Evolutionary conservation across 2,113 vertebrate species (phyloP).

Genomic region (Dunckerocampus dactyliophorus): DNA sequence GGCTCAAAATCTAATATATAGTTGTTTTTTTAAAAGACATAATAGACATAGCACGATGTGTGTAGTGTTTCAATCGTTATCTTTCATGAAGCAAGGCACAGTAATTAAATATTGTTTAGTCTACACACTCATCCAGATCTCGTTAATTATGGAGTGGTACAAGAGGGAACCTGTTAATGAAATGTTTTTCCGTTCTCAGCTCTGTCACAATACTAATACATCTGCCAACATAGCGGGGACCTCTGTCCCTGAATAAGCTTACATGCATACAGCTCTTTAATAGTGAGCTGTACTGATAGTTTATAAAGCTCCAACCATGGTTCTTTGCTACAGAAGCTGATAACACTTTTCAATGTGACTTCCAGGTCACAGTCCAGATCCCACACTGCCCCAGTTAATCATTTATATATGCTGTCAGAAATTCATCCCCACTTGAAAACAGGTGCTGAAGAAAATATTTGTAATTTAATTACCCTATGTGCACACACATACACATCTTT

Average conservation of each 20-base stretch:
- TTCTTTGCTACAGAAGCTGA: constrained; percentile 39
- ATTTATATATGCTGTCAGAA: constrained; percentile 43
- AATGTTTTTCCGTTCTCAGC: background rate
- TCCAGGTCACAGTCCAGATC: constrained; percentile 66
- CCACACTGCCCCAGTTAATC: constrained; percentile 52
- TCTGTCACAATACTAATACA: background rate
- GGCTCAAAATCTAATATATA: too few species aligned
- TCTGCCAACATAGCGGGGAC: background rate
- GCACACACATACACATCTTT: too few species aligned
- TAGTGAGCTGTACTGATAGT: background rate
- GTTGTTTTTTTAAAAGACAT: too few species aligned
- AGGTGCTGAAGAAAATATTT: constrained; percentile 4
- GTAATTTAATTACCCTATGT: background rate
- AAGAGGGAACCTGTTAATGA: background rate
- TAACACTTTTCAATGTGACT: constrained; percentile 42
- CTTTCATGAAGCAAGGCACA: background rate
- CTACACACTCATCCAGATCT: background rate
- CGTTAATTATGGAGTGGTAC: background rate
- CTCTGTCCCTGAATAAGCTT: background rate
- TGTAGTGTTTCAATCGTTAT: too few species aligned
- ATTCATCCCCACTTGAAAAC: constrained; percentile 10
- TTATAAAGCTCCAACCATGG: constrained; percentile 20
- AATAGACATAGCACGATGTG: too few species aligned
- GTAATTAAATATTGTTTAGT: background rate
- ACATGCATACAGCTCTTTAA: background rate